These are phyloP conservation scores for Prosapia bicincta DNA, from an alignment of 2,888 invertebrate genomes.

Conservation along the genomic window DNA sequence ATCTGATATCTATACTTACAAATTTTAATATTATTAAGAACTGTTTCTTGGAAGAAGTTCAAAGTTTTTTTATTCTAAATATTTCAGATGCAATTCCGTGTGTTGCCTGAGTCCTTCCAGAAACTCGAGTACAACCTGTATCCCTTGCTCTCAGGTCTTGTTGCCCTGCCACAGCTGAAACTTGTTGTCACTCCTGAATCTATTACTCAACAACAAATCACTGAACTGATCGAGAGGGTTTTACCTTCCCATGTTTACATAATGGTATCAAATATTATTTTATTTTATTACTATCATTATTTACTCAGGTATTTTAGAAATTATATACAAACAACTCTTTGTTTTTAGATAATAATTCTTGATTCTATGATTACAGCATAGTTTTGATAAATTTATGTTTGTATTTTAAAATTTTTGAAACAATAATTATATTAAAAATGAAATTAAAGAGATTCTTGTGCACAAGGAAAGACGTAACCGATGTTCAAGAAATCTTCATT, in stretches of 20 bases:
- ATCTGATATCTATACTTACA: too few relatives aligned
- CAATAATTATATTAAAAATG: background rate
- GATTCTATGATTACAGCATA: background rate
- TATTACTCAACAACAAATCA: constrained; percentile 44
- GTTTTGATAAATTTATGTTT: background rate
- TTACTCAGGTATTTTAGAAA: too few relatives aligned
- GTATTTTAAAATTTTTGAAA: background rate
- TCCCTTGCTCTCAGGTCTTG: constrained; percentile 70
- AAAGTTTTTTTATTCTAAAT: too few relatives aligned
- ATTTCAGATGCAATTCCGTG: constrained; percentile 46
- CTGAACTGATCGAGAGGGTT: constrained; percentile 55
- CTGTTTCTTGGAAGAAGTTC: too few relatives aligned
- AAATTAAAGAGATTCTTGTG: background rate
- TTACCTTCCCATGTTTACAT: constrained; percentile 64
- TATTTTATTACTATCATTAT: background rate
- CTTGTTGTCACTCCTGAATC: constrained; percentile 48
- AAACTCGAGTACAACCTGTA: constrained; percentile 73
- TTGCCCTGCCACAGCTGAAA: constrained; percentile 59
- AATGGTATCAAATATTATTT: constrained; percentile 49
- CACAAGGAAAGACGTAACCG: too few relatives aligned
- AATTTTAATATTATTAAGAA: too few relatives aligned
- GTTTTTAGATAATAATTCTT: too few relatives aligned
- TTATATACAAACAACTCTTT: background rate
- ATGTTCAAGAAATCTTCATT: too few relatives aligned
- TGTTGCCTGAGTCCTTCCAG: constrained; percentile 58